phyloP scores from a whole-genome alignment of 2,888 invertebrate species.

The Metallyticus violacea region DNA sequence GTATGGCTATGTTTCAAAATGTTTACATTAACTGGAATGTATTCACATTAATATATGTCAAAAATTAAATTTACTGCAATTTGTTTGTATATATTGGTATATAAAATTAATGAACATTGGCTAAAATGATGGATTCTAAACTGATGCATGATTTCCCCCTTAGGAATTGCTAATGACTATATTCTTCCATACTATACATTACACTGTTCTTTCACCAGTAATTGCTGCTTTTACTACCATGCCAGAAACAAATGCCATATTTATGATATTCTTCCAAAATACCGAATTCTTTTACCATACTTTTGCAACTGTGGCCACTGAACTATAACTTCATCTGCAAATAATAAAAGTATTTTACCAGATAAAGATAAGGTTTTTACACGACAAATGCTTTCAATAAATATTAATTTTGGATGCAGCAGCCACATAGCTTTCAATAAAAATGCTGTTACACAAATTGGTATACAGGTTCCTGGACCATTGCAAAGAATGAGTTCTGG shows the following conservation, averaged over 20 bases:
- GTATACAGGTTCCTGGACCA: slow-evolving; percentile 96
- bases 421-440: slow-evolving; percentile 67
- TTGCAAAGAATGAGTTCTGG: slow-evolving; percentile 88
- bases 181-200: too few species aligned
- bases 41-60: too few species aligned
- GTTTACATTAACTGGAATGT: too few species aligned
- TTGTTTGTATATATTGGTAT: too few species aligned
- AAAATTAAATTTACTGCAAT: too few species aligned
- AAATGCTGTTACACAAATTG: slow-evolving; percentile 78
- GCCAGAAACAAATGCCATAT: neutral
- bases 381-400: slow-evolving; percentile 93
- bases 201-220: neutral
- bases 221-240: too few species aligned
- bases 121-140: too few species aligned
- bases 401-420: slow-evolving; percentile 71
- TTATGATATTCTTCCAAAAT: slow-evolving; percentile 65
- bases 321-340: slow-evolving; percentile 85
- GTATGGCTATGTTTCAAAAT: too few species aligned
- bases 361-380: slow-evolving; percentile 85
- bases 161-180: too few species aligned
- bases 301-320: slow-evolving; percentile 83
- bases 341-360: slow-evolving; percentile 78
- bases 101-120: too few species aligned
- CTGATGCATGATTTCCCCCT: too few species aligned
- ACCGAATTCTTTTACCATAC: slow-evolving; percentile 65